These are phyloP conservation scores for Gryllus bimaculatus DNA, from an alignment of 1,140 invertebrate genomes.

Conservation along the genomic window DNA sequence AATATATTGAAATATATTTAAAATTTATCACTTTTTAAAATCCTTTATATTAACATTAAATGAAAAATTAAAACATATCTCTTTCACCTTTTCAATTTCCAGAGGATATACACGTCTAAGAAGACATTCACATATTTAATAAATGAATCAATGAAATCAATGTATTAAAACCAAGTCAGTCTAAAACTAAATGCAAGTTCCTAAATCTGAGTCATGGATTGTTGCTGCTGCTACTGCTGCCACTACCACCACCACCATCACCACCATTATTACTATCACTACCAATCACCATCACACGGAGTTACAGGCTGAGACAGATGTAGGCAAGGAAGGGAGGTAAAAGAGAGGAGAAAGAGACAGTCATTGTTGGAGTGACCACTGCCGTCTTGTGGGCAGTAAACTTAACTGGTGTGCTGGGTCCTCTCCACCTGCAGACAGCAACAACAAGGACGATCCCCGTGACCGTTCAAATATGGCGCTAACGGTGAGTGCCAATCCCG, in stretches of 20 bases:
- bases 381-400: not conserved
- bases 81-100: not conserved
- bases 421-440: not conserved
- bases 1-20: not conserved
- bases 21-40: not conserved
- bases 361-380: not conserved
- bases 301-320: not conserved
- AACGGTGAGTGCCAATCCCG: not conserved
- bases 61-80: not conserved
- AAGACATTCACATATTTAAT: not conserved
- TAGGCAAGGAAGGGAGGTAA: not conserved
- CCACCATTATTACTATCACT: not conserved
- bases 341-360: not conserved
- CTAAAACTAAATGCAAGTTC: not conserved
- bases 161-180: not conserved
- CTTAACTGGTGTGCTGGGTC: not conserved
- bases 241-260: not conserved
- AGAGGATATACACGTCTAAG: not conserved
- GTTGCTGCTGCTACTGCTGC: not conserved
- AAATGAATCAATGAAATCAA: not conserved
- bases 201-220: not conserved
- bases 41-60: not conserved
- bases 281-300: not conserved
- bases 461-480: not conserved
- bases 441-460: not conserved